Evolutionary conservation across 2,888 invertebrate species (phyloP).

Genomic region (Drepanosiphum platanoidis): DNA sequence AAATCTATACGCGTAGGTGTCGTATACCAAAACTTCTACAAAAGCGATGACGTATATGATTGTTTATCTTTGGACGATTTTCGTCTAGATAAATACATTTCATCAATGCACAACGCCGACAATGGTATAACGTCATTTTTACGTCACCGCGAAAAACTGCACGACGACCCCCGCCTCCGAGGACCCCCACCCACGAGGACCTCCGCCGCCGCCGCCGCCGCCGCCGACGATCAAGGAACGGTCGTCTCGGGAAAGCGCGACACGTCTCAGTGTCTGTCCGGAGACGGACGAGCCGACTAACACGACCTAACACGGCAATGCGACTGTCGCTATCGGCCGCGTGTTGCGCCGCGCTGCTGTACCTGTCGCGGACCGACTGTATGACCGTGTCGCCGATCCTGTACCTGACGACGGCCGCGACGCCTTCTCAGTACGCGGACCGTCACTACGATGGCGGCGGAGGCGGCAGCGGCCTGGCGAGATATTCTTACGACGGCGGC

Average conservation of each 20-base stretch:
- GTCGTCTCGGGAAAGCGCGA: neutral
- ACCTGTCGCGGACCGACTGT: neutral
- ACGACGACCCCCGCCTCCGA: neutral
- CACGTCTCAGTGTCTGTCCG: neutral
- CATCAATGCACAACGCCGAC: no score
- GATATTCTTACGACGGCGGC: neutral
- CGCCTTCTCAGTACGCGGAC: neutral
- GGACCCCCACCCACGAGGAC: no score
- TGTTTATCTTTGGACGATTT: no score
- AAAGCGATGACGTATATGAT: no score
- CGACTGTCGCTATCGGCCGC: neutral
- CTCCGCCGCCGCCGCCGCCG: neutral
- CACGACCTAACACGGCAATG: neutral
- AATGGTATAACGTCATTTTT: no score
- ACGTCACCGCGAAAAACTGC: no score
- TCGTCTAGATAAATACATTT: no score
- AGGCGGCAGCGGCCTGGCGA: neutral
- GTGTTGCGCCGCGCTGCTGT: slow-evolving; percentile 7
- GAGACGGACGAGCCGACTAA: neutral
- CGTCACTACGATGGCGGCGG: neutral
- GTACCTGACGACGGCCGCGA: neutral
- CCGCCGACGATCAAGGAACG: neutral
- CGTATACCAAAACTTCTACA: no score
- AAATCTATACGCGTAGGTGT: no score
- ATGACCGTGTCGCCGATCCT: slow-evolving; percentile 22